Evolutionary conservation across 2,797 vertebrate species (phyloP).

Genomic region (Odontamblyopus rebecca): DNA sequence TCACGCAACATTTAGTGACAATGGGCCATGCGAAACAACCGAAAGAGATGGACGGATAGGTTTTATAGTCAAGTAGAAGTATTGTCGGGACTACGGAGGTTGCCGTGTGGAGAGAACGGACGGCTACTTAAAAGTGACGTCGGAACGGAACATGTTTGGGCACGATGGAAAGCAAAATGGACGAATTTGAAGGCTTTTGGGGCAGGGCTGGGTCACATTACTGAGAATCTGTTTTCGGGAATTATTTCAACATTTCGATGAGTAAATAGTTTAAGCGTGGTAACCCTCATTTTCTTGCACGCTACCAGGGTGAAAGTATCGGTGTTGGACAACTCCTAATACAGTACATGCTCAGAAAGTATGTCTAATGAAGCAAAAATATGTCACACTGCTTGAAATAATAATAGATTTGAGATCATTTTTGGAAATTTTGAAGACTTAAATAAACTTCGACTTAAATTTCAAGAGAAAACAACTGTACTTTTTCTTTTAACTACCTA

Average conservation of each 20-base stretch:
- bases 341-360: neutral
- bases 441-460: too few relatives aligned
- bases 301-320: neutral
- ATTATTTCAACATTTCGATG: slow-evolving; percentile 1
- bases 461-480: neutral
- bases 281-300: neutral
- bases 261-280: neutral
- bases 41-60: slow-evolving; percentile 18
- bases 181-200: slow-evolving; percentile 1
- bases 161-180: slow-evolving; percentile 3
- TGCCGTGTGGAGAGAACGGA: neutral
- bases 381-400: neutral
- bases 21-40: slow-evolving; percentile 42
- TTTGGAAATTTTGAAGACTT: too few relatives aligned
- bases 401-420: neutral
- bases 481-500: neutral
- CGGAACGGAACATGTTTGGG: slow-evolving; percentile 2
- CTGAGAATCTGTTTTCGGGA: neutral
- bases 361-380: neutral
- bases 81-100: slow-evolving; percentile 2
- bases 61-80: neutral
- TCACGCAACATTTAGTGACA: slow-evolving; percentile 65
- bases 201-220: neutral
- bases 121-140: neutral
- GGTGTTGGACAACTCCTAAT: neutral